Conservation (phyloP, 1,140 invertebrate species). For the Euglossa dilemma region DNA sequence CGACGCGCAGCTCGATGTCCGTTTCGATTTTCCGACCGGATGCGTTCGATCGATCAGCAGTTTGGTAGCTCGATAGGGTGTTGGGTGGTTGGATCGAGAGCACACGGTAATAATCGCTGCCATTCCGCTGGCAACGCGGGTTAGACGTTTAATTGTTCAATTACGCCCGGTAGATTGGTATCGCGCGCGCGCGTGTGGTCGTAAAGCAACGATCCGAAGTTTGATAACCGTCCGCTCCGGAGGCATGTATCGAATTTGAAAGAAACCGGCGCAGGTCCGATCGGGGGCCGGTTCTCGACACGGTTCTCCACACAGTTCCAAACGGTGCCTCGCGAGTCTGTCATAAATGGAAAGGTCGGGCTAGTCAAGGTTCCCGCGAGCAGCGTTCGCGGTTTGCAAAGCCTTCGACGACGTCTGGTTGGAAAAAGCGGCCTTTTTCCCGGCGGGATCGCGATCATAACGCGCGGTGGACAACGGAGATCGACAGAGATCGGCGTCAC, state of each 20-base stretch:
- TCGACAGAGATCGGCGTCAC: conserved; percentile 10
- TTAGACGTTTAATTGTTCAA: conserved; percentile 29
- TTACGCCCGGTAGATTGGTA: neutral
- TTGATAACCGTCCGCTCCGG: neutral
- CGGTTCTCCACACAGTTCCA: no score
- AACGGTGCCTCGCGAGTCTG: neutral
- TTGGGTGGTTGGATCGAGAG: no score
- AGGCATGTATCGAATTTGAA: neutral
- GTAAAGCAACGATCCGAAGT: neutral
- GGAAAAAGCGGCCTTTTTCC: neutral
- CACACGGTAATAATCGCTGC: no score
- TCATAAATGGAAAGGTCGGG: conserved; percentile 3
- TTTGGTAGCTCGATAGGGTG: no score
- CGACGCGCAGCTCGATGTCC: no score
- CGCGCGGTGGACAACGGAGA: neutral
- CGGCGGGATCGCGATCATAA: neutral
- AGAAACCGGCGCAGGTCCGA: no score
- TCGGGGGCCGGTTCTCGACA: no score
- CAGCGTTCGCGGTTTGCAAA: neutral
- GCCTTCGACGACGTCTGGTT: neutral
- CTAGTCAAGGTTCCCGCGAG: neutral
- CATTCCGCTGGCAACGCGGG: neutral
- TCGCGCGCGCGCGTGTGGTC: neutral
- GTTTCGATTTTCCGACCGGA: no score
- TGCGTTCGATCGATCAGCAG: no score